Evolutionary conservation across 2,888 invertebrate species (phyloP), one percentile per base, ranked within the genome.

Genomic region (Campoletis raptor): DNA sequence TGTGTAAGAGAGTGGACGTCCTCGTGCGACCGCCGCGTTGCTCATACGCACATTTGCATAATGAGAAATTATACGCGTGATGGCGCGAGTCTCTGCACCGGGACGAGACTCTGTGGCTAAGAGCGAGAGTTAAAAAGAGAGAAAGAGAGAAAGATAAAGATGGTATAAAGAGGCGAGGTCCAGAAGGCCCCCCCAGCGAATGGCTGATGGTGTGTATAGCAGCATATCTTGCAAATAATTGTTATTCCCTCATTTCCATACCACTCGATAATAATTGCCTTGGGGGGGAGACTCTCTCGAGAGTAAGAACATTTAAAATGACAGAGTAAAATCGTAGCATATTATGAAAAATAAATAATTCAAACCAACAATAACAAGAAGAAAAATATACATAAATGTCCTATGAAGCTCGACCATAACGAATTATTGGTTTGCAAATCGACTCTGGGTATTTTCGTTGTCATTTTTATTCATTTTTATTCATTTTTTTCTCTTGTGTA

Each of bases 61-160:
- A 91, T 91, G 90, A 91, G 91, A 90, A 91, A 91, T 91, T 91
- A 91, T 90, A 89, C 87, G 88, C 88, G 85, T 87, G 83, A 88
- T 83, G 80, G 85, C 87, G 88, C 82, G 86, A 86, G 88, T 81
- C 69, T 85, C 85, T 69, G 87, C 73, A 81, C 78, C 83, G 73
- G 81, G 37, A 61, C 61, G 83, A 69, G 73, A 74, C 74, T 81
- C 67, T 74, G 54, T 21, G 74, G 67, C 42, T 21, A 42, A 57
- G 37, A 42, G 69, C 12, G 45, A 36, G 45, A 54, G 42, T 52
- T 37, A 67, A 37, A 66, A 36, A 48, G 36, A 40, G 21, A 66
- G 48, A 48, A 66, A 45, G 24, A 30, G 66, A 4, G 42, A 30
- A 66, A 61, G 61, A 36, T 36, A 61, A 21, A 48, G 61, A 48